Evolutionary conservation across 2,888 invertebrate species (phyloP).

Genomic region (Panzeria rudis): DNA sequence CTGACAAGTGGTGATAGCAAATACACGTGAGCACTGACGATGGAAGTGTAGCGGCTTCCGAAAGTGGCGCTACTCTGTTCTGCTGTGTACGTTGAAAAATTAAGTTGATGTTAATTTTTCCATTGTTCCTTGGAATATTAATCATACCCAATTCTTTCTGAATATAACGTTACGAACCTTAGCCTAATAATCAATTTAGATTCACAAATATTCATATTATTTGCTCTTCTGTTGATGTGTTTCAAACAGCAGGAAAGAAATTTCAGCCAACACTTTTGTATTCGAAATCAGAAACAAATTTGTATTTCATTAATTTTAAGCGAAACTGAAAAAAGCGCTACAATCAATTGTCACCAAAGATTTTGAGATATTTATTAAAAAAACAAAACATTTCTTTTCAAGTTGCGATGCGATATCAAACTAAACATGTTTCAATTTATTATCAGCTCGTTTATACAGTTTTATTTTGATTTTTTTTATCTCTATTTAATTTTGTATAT

Average conservation of each 20-base stretch:
- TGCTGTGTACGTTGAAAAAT: no score
- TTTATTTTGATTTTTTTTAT: conserved; percentile 3
- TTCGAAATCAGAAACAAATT: conserved; percentile 41
- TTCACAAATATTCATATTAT: conserved; percentile 65
- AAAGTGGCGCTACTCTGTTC: no score
- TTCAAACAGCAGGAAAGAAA: conserved; percentile 22
- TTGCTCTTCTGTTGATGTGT: conserved; percentile 17
- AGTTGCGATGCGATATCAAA: conserved; percentile 63
- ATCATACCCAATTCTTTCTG: no score
- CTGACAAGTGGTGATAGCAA: no score
- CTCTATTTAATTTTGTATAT: conserved; percentile 38
- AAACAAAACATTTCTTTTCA: conserved; percentile 59
- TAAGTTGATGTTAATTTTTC: no score
- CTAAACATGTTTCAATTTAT: conserved; percentile 75
- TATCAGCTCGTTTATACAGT: conserved; percentile 65
- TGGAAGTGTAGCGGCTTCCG: no score
- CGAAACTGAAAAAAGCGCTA: conserved; percentile 44
- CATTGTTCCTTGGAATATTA: no score
- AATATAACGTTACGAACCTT: no score
- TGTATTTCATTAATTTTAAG: conserved; percentile 18
- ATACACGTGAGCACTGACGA: no score
- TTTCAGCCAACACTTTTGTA: conserved; percentile 12
- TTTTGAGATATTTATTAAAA: conserved; percentile 61
- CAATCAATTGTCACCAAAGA: conserved; percentile 40
- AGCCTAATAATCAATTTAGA: no score